Evolutionary conservation across 35 echinoderm and acorn worm species (phyloP), one percentile per base, ranked within the genome.

Genomic region (Anneissia japonica): DNA sequence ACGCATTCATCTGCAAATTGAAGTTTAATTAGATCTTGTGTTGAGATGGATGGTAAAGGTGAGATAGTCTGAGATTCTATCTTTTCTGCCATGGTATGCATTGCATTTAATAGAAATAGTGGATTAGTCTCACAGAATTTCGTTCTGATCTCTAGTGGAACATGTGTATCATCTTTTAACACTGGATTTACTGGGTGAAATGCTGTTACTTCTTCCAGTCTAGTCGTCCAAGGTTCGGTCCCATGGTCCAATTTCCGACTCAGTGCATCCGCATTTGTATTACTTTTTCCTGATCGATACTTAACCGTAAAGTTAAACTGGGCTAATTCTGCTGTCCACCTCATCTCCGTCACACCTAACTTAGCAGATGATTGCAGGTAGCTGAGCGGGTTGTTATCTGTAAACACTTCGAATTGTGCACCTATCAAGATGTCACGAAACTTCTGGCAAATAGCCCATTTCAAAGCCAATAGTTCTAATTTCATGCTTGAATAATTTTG

Each of bases 381-480:
- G 51, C 84, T 94, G 39, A 94, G 36, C 1, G 93, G 93, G 35
- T 95, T 95, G 51, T 95, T 95, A 43, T 91, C 85, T 0, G 89
- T 95, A 34, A 35, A 95, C 16, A 95, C 93, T 17, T 45, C 56
- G 74, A 95, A 95, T 14, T 91, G 80, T 11, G 85, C 85, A 23
- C 93, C 93, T 38, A 90, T 75, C 30, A 97, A 73, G 23, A 90
- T 34, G 34, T 97, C 90, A 26, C 93, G 73, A 72, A 93, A 93
- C 31, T 95, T 95, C 45, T 88, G 80, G 16, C 85, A 79, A 21
- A 95, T 77, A 0, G 89, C 89, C 89, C 81, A 95, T 19, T 84
- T 74, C 3, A 97, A 33, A 12, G 72, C 92, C 0, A 84, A 79
- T 26, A 94, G 31, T 37, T 94, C 92, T 33, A 94, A 36, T 46